A percentile compares a stretch with the other conserved stretches of the same genome.
Conservation (phyloP, 2,888 invertebrate species). For the Troides aeacus region DNA sequence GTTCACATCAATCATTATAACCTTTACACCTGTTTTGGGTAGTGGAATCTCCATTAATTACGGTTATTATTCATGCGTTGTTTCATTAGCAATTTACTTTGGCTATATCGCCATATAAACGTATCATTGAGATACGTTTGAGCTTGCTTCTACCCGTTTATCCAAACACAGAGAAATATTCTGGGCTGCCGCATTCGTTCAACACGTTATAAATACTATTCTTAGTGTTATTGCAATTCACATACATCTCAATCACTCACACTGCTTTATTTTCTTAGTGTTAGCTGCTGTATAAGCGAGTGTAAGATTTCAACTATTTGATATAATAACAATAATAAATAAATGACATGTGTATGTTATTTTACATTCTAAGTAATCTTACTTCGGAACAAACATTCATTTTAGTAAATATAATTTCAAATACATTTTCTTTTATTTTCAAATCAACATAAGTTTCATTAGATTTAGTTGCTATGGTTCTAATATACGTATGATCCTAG, state of each 20-base stretch:
- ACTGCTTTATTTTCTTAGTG: conserved; percentile 13
- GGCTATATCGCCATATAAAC: conserved; percentile 28
- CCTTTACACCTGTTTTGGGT: neutral
- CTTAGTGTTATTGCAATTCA: conserved; percentile 25
- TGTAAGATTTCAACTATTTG: neutral
- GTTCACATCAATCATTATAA: neutral
- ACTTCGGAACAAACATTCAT: too few species aligned
- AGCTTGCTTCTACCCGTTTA: conserved; percentile 38
- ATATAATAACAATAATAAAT: neutral
- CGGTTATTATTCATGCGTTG: conserved; percentile 9
- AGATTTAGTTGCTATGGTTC: too few species aligned
- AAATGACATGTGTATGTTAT: neutral
- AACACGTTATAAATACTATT: conserved; percentile 27
- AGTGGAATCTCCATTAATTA: conserved; percentile 13
- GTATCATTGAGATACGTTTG: conserved; percentile 36
- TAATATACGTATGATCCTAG: too few species aligned
- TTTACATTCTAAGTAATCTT: neutral
- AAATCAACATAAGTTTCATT: too few species aligned
- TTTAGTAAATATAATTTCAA: too few species aligned
- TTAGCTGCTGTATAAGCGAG: neutral
- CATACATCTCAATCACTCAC: conserved; percentile 7
- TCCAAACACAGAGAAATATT: conserved; percentile 39
- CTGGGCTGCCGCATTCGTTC: conserved; percentile 35
- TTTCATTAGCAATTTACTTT: conserved; percentile 29
- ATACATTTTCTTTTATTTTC: too few species aligned